Evolutionary conservation across 2,888 invertebrate species (phyloP), one percentile per base, ranked within the genome.

Genomic region (Empis stercorea): DNA sequence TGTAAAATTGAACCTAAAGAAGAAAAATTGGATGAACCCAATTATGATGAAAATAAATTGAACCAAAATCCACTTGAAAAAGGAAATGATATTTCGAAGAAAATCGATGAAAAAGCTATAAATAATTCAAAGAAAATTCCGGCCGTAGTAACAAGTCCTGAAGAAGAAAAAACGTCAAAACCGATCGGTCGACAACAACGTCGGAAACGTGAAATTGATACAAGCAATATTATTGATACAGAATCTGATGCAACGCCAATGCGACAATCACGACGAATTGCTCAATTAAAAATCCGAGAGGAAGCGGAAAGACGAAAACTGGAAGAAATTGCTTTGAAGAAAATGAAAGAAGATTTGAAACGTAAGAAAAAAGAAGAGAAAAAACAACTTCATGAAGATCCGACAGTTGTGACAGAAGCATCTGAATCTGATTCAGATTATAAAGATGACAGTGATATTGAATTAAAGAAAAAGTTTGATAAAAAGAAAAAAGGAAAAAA

Each of bases 231-330:
- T n/a, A 61, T 66, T 17, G 65, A 67, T 4, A 58, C 53, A 2
- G 65, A 65, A 15, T 56, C 61, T 3, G 67, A 68, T 46, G 60
- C 62, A 0, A 43, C 56, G 1, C 68, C 69, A 1, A 82, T 88
- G 5, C 71, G 92, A 9, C 85, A 87, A 59, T 88, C 88, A 3
- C 73, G 91, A 1, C 74, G 93, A 50, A 87, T 93, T 56, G 92
- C 91, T 0, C 88, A 88, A 65, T 75, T 87, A 59, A 87, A 89
- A 65, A 87, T 91, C 49, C 83, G 80, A 54, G 89, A 91, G 61
- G 87, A 89, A 62, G 86, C 86, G 0, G 86, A 89, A 51, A 68
- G 84, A 2, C 70, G 84, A 11, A 78, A 82, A 52, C 64, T 80
- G 44, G 87, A 88, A 58, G 87, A 87, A 57, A 77, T 84, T n/a